Evolutionary conservation across 2,888 invertebrate genomes (phyloP), one percentile per base, ranked within the genome.

Genomic region (Mesorhabditis spiculigera): DNA sequence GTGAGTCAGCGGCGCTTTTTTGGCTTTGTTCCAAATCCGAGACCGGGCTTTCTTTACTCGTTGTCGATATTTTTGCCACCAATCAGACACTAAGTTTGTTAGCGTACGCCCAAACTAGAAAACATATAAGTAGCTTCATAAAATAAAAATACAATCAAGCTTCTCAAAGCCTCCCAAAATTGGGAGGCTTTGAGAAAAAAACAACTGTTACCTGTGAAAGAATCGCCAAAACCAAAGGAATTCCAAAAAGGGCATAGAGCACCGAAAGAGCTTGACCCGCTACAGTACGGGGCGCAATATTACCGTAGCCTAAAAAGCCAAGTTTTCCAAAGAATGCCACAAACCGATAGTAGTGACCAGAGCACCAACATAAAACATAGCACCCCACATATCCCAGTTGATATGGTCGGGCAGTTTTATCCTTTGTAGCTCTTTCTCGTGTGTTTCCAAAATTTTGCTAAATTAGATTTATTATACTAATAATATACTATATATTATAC

Each of bases 151-250:
- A n/a, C 58, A 50, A 50, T 50, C 1, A 50, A 50, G 8, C 8
- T 50, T 50, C 8, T 50, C 8, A n/a, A n/a, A 50, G 8, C n/a
- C n/a, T 10, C 58, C 58, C n/a, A 13, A 50, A 50, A n/a, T 3
- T 50, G 10, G 8, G 1, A 50, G 58, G 8, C 13, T 13, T 50
- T 50, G 13, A 50, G 13, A 50, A 50, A 50, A 50, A 50, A 6
- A 10, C 8, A 50, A 50, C 13, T 13, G n/a, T 50, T 13, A 70
- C 70, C 70, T 50, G 58, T 50, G 78, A 78, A 77, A 97, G 87
- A 16, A 95, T 91, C 72, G 97, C 93, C 80, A 96, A 89, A 86
- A 97, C 95, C 82, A 97, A 89, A 0, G 97, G 96, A 50, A 82
- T 82, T 45, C 76, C 79, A 68, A 68, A 16, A 71, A 94, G 91